Evolutionary conservation across 1,140 invertebrate species (phyloP).

Genomic region (Papilio dardanus): DNA sequence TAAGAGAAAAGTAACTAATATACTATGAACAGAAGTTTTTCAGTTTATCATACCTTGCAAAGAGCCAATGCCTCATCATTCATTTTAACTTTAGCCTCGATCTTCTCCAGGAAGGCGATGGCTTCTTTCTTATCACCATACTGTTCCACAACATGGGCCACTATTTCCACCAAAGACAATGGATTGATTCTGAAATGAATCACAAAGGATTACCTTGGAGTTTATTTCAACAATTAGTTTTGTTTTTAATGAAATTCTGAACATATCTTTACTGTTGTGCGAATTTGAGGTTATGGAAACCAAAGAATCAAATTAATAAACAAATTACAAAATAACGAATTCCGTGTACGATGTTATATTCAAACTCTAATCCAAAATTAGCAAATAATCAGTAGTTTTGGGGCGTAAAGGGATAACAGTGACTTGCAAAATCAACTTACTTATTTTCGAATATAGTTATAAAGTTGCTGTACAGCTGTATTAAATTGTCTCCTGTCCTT

Average conservation of each 20-base stretch:
- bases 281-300: constrained; percentile 25
- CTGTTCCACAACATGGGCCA: constrained; percentile 90
- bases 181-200: constrained; percentile 93
- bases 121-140: constrained; percentile 92
- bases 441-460: constrained; percentile 97
- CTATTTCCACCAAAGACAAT: constrained; percentile 94
- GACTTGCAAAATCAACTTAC: constrained; percentile 84
- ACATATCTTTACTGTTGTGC: no score
- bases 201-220: neutral
- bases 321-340: neutral
- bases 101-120: constrained; percentile 92
- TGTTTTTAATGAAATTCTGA: neutral
- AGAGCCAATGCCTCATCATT: constrained; percentile 93
- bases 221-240: neutral
- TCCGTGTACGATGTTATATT: neutral
- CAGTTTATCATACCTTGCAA: constrained; percentile 85
- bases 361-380: neutral
- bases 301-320: neutral
- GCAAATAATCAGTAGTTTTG: neutral
- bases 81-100: constrained; percentile 93
- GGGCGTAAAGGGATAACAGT: constrained; percentile 21
- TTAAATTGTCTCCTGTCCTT: constrained; percentile 90
- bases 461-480: constrained; percentile 96
- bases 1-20: no score
- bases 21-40: neutral